phyloP scores from a whole-genome alignment of 2,888 invertebrate genomes.

The Hirtodrosophila alboralis region DNA sequence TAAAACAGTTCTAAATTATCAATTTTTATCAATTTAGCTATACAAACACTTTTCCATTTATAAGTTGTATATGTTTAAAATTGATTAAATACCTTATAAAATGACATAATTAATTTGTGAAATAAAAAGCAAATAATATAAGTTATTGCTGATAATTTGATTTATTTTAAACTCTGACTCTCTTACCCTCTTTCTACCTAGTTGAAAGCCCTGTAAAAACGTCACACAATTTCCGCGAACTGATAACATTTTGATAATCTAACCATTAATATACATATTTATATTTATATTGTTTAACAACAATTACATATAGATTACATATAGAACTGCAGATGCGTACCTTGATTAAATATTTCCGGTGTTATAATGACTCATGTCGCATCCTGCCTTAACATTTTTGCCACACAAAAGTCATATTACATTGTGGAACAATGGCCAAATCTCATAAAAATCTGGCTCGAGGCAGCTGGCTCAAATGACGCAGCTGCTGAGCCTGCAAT shows the following conservation, averaged over 20 bases:
- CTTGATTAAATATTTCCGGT: slow-evolving; percentile 38
- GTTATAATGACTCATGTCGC: slow-evolving; percentile 19
- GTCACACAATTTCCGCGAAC: not conserved
- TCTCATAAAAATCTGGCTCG: slow-evolving; percentile 4
- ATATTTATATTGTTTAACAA: slow-evolving; percentile 1
- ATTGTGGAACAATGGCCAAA: slow-evolving; percentile 40
- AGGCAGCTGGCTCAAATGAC: slow-evolving; percentile 54
- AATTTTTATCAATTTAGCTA: too few species aligned
- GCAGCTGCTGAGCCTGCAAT: slow-evolving; percentile 62
- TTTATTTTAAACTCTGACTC: too few species aligned
- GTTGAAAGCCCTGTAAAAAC: not conserved
- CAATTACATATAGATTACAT: not conserved
- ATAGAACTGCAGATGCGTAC: slow-evolving; percentile 4
- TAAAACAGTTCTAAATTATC: too few species aligned
- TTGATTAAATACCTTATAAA: too few species aligned
- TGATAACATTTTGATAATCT: slow-evolving; percentile 23
- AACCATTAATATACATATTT: not conserved
- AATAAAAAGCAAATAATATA: too few species aligned
- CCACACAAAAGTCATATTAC: slow-evolving; percentile 38
- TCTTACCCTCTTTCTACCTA: too few species aligned
- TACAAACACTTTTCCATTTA: too few species aligned
- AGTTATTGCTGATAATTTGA: too few species aligned
- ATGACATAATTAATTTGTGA: too few species aligned
- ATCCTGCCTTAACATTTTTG: slow-evolving; percentile 27
- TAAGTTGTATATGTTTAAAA: too few species aligned